Percentiles rank a stretch among this genome's conserved stretches.
phyloP scores from a whole-genome alignment of 2,888 invertebrate genomes.

The Clivina fossor region DNA sequence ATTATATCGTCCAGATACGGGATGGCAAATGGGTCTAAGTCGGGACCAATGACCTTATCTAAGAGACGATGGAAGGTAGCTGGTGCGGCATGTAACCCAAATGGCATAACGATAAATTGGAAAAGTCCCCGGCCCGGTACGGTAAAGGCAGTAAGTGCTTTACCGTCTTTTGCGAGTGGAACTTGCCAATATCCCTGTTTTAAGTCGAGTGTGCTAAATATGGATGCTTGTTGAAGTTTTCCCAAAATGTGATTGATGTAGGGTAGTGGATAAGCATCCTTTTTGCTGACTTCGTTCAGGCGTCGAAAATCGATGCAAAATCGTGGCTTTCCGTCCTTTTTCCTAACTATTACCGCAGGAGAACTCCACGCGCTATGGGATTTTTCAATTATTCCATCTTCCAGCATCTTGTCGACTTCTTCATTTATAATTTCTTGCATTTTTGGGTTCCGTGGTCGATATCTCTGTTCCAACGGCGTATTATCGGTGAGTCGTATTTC shows the following conservation, averaged over 20 bases:
- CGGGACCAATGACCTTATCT: constrained; percentile 42
- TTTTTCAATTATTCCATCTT: constrained; percentile 35
- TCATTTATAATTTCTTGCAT: constrained; percentile 36
- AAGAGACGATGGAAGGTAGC: constrained; percentile 44
- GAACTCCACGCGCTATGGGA: constrained; percentile 37
- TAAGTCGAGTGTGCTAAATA: constrained; percentile 40
- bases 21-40: constrained; percentile 39
- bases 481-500: constrained; percentile 5
- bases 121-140: constrained; percentile 43
- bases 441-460: constrained; percentile 38
- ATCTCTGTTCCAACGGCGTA: constrained; percentile 39
- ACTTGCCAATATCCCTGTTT: constrained; percentile 45
- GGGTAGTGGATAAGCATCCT: constrained; percentile 42
- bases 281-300: constrained; percentile 38
- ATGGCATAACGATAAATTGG: constrained; percentile 45
- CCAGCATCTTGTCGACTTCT: constrained; percentile 36
- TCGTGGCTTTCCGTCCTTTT: constrained; percentile 28
- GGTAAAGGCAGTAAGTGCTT: constrained; percentile 42
- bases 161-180: constrained; percentile 31
- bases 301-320: constrained; percentile 42
- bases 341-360: constrained; percentile 33
- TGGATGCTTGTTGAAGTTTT: constrained; percentile 39
- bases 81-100: constrained; percentile 43
- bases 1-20: constrained; percentile 43
- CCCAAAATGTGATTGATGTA: constrained; percentile 41